Conservation (phyloP, 2,797 vertebrate genomes). For the Saguinus oedipus region DNA sequence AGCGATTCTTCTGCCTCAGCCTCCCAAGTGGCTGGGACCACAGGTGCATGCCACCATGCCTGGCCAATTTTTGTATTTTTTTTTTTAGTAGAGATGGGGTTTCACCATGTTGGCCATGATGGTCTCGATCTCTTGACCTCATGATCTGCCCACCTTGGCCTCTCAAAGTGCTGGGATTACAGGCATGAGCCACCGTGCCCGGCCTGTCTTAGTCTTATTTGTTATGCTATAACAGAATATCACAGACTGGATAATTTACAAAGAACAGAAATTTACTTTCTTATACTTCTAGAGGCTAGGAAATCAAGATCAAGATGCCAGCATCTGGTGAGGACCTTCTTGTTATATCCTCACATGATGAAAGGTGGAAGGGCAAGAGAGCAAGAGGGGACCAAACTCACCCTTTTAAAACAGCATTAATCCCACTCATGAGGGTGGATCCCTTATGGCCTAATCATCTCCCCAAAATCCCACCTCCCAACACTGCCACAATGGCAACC, state of each 20-base stretch:
- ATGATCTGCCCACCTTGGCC: no score
- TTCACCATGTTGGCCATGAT: no score
- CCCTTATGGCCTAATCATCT: background rate
- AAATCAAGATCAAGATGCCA: background rate
- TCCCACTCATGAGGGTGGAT: background rate
- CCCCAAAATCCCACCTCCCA: background rate
- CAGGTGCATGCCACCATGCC: no score
- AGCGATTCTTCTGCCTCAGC: no score
- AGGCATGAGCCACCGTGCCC: no score
- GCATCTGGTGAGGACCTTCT: background rate
- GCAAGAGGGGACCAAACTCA: background rate
- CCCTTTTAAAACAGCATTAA: background rate
- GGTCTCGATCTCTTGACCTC: no score
- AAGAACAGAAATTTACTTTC: conserved; percentile 5
- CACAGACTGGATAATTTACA: background rate
- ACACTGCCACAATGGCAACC: background rate
- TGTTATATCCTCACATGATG: background rate
- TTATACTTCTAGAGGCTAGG: background rate
- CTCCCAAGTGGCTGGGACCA: no score
- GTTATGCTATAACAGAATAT: background rate
- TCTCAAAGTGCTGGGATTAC: no score
- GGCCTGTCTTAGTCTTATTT: background rate
- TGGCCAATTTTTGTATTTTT: no score
- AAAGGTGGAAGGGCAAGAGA: background rate
- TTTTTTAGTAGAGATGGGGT: no score